Conservation (phyloP, 2,888 invertebrate genomes). For the Pristionchus exspectatus region DNA sequence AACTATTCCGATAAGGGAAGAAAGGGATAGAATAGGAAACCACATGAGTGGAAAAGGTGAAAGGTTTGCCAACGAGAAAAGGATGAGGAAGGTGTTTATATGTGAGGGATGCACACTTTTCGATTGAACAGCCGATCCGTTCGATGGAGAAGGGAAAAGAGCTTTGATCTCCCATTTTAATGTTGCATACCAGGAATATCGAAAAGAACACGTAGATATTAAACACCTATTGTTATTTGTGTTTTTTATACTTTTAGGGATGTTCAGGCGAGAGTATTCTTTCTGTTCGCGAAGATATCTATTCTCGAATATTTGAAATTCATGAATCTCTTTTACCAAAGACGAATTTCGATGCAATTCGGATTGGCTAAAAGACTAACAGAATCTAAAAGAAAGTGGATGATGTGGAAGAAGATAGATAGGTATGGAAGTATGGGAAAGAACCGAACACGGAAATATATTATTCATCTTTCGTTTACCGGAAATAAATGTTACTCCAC, state of each 20-base stretch:
- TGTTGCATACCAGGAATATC: too few relatives aligned
- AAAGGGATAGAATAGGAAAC: neutral
- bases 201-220: too few relatives aligned
- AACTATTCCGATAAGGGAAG: neutral
- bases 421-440: neutral
- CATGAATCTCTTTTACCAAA: neutral
- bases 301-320: neutral
- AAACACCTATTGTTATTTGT: too few relatives aligned
- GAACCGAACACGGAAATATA: too few relatives aligned
- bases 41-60: neutral
- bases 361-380: neutral
- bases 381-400: neutral
- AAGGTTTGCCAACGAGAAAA: neutral
- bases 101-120: neutral
- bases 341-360: constrained; percentile 14
- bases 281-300: neutral
- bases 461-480: too few relatives aligned
- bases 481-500: too few relatives aligned
- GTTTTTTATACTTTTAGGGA: neutral
- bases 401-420: neutral
- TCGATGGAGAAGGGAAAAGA: neutral
- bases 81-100: constrained; percentile 13
- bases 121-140: constrained; percentile 17
- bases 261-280: neutral
- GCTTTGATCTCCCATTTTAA: neutral